Evolutionary conservation across 2,888 invertebrate genomes (phyloP).

Genomic region (Allophyes oxyacanthae): DNA sequence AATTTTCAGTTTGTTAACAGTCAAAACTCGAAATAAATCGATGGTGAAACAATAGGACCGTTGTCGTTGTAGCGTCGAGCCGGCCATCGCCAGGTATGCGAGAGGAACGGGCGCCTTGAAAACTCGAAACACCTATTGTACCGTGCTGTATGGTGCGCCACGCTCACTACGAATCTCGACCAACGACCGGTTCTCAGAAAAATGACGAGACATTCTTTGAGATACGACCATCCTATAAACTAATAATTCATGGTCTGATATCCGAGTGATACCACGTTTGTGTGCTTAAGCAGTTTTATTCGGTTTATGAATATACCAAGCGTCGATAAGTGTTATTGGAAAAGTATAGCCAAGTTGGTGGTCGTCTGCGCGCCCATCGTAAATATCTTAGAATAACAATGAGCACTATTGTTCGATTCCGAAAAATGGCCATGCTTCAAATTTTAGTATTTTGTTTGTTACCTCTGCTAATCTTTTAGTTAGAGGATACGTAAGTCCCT

Average conservation of each 20-base stretch:
- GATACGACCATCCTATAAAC: constrained; percentile 53
- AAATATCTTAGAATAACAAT: constrained; percentile 61
- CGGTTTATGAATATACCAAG: constrained; percentile 13
- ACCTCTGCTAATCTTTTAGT: constrained; percentile 9
- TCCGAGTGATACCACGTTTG: constrained; percentile 11
- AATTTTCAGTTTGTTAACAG: constrained; percentile 63
- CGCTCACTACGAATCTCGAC: constrained; percentile 63
- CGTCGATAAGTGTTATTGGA: constrained; percentile 35
- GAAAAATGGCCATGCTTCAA: constrained; percentile 43
- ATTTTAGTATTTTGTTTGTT: constrained; percentile 31
- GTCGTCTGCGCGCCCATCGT: constrained; percentile 47
- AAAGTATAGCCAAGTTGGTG: constrained; percentile 41
- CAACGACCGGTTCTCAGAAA: constrained; percentile 81
- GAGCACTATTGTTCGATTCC: constrained; percentile 60
- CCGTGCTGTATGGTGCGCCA: constrained; percentile 61
- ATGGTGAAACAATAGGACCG: constrained; percentile 70
- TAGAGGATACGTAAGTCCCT: background rate
- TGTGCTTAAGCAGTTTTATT: constrained; percentile 33
- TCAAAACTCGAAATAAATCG: constrained; percentile 65
- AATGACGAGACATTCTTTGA: constrained; percentile 76
- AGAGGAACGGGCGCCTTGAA: constrained; percentile 67
- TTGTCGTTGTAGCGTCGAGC: constrained; percentile 62
- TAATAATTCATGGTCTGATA: constrained; percentile 42
- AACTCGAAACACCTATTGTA: constrained; percentile 75
- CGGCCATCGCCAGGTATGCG: constrained; percentile 69